phyloP scores from a whole-genome alignment of 2,113 vertebrate species.

The Siniperca chuatsi region DNA sequence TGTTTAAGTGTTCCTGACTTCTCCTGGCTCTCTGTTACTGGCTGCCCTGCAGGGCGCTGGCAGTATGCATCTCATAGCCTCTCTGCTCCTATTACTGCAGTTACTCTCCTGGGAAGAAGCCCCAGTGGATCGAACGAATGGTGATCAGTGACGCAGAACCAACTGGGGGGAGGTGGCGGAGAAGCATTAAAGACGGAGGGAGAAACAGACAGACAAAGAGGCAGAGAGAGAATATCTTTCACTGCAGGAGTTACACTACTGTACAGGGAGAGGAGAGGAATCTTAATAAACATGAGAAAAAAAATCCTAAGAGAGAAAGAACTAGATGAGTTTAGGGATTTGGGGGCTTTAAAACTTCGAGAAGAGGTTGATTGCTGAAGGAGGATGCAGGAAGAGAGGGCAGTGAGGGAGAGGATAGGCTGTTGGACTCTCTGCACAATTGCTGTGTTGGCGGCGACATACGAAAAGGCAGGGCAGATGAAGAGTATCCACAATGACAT shows the following conservation, averaged over 20 bases:
- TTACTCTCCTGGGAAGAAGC: slow-evolving; percentile 67
- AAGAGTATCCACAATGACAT: slow-evolving; percentile 41
- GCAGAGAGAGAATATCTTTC: slow-evolving; percentile 46
- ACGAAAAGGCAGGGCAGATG: slow-evolving; percentile 3
- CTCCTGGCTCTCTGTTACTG: slow-evolving; percentile 13
- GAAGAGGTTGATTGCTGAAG: slow-evolving; percentile 71
- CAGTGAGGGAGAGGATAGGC: slow-evolving; percentile 37
- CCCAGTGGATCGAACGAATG: slow-evolving; percentile 61
- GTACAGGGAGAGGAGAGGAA: slow-evolving; percentile 58
- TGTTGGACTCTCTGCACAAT: slow-evolving; percentile 32
- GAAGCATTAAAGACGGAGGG: slow-evolving; percentile 15
- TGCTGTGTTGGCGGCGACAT: slow-evolving; percentile 23
- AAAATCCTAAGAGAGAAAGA: slow-evolving; percentile 60
- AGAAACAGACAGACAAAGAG: slow-evolving; percentile 16
- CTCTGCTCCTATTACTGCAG: slow-evolving; percentile 71
- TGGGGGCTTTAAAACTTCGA: slow-evolving; percentile 67
- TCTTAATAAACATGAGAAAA: slow-evolving; percentile 73
- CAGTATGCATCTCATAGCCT: slow-evolving; percentile 49
- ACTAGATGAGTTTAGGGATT: slow-evolving; percentile 78
- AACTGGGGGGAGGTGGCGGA: slow-evolving; percentile 15
- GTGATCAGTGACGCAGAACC: slow-evolving; percentile 71
- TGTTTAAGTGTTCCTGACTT: slow-evolving; percentile 40
- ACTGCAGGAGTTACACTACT: slow-evolving; percentile 54
- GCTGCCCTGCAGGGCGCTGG: slow-evolving; percentile 52
- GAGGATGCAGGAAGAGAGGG: slow-evolving; percentile 43